Evolutionary conservation across 2,888 invertebrate genomes (phyloP).

Genomic region (Epistrophella euchroma): DNA sequence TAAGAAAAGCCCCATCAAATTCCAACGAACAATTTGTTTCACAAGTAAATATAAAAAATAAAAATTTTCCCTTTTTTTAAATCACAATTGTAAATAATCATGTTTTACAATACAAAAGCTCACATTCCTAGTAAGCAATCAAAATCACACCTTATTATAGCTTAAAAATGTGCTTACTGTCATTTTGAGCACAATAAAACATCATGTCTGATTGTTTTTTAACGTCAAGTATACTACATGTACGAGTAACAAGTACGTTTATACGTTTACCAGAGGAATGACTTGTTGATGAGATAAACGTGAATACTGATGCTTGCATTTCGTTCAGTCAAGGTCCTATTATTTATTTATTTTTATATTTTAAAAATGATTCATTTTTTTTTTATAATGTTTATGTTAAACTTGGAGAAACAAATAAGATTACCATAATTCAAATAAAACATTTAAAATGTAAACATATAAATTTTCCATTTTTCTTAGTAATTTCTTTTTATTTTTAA

Average conservation of each 20-base stretch:
- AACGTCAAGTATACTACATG: constrained; percentile 25
- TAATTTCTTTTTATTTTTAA: background rate
- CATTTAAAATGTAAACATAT: background rate
- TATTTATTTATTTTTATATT: constrained; percentile 8
- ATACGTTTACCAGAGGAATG: constrained; percentile 12
- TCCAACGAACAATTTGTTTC: background rate
- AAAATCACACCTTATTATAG: constrained; percentile 19
- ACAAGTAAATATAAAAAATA: background rate
- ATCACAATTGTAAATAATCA: constrained; percentile 6
- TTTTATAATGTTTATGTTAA: background rate
- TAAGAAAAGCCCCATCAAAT: too few species aligned
- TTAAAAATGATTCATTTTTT: constrained; percentile 17
- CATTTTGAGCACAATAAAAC: constrained; percentile 27
- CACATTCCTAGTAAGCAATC: constrained; percentile 17
- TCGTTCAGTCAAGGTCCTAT: constrained; percentile 9
- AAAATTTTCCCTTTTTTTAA: constrained; percentile 4
- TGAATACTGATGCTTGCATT: constrained; percentile 11
- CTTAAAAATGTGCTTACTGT: constrained; percentile 8
- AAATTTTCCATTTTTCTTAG: constrained; percentile 3
- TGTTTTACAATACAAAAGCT: constrained; percentile 18
- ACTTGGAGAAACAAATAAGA: background rate
- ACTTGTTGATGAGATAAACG: constrained; percentile 35
- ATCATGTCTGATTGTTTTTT: constrained; percentile 8
- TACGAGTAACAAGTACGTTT: background rate
- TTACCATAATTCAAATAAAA: background rate